Base-by-base conservation (phyloP, 1,140 invertebrate genomes). In the Cherax quadricarinatus region DNA sequence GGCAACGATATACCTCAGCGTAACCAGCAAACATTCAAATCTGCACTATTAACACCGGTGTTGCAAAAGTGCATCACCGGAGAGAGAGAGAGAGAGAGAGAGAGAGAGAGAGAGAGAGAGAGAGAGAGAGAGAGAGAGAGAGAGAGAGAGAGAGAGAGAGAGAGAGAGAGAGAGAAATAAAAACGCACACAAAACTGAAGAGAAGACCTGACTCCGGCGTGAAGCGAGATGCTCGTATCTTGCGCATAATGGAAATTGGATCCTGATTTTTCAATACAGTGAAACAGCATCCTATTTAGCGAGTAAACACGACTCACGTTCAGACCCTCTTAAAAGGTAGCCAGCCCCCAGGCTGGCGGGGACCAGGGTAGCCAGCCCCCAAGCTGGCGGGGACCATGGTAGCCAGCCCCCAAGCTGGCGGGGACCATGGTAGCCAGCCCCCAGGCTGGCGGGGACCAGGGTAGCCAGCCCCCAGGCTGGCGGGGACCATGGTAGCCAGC, bases 211-310 rank as follows among this genome's bases (percentile, higher is more conserved):
- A 78, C 24, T n/a, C 41, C 10, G 53, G 70, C 14, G 24, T 78
- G 48, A 80, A n/a, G 75, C 14, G 21, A 48, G 86, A 16, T 6
- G 86, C 48, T 78, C 41, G 86, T 78, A 60, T 87, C 24, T 78
- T 53, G 41, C 12, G 24, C 21, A 78, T 78, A 87, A 80, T 78
- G 86, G 83, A 85, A 85, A 85, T 85, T 85, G 83, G 60, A 70
- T 85, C 60, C 53, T 85, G 83, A 85, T 85, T 85, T 85, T 85
- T 85, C 83, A 85, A 70, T 70, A 70, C 62, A 66, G 60, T 66
- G 83, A 57, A 85, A 70, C 60, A 85, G 60, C 83, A 70, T 85
- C 60, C 83, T 85, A 70, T 85, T 84, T 85, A 24, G 70, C 41
- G 51, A 4, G 48, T 57, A 75, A 16, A 53, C 49, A 51, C 49